Percentiles rank a stretch among this genome's conserved stretches.
phyloP scores from a whole-genome alignment of 2,888 invertebrate genomes.

The Sycophila texana region DNA sequence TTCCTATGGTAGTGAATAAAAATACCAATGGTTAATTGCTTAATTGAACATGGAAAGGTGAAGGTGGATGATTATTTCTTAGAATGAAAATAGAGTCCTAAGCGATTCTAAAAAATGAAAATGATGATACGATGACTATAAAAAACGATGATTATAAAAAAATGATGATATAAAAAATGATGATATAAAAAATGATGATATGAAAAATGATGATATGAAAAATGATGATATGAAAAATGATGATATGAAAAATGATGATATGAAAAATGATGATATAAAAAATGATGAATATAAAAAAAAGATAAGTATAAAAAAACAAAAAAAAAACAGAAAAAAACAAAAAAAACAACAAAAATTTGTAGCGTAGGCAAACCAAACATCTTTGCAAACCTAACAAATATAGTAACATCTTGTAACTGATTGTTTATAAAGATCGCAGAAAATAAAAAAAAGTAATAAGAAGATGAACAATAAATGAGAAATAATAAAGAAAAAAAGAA shows the following conservation, averaged over 20 bases:
- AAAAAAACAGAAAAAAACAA: neutral
- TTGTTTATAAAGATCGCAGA: constrained; percentile 51
- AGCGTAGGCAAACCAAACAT: constrained; percentile 20
- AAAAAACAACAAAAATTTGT: constrained; percentile 21
- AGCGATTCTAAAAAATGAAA: too few species aligned
- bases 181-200: constrained; percentile 4
- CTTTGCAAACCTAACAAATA: constrained; percentile 32
- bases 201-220: too few species aligned
- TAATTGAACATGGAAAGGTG: constrained; percentile 28
- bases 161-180: neutral
- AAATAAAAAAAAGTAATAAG: constrained; percentile 29
- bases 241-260: too few species aligned
- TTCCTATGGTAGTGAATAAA: constrained; percentile 43
- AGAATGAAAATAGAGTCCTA: too few species aligned
- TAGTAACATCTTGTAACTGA: constrained; percentile 36
- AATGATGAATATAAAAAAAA: neutral
- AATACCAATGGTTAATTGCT: constrained; percentile 46
- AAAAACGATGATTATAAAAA: too few species aligned
- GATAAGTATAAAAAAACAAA: constrained; percentile 2
- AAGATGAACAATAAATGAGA: constrained; percentile 44
- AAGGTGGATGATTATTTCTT: too few species aligned
- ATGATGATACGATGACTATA: too few species aligned
- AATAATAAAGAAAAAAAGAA: constrained; percentile 6
- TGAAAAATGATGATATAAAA: too few species aligned
- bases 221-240: too few species aligned